Conservation (phyloP, 1,140 invertebrate species). For the Apis dorsata region DNA sequence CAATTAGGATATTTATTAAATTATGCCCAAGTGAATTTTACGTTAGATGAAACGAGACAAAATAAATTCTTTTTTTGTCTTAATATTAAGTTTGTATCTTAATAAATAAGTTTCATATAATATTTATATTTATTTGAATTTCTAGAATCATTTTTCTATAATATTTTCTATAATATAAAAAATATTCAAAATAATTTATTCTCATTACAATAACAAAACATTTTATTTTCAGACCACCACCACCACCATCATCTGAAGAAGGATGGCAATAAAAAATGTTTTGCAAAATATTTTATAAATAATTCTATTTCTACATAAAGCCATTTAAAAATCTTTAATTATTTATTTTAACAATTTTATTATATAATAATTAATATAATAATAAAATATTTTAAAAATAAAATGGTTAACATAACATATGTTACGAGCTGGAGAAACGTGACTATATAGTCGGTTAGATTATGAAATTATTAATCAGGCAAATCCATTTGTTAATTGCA, state of each 20-base stretch:
- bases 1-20: too few relatives aligned
- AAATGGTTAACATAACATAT: not conserved
- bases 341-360: not conserved
- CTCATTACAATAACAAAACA: not conserved
- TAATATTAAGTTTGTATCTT: too few relatives aligned
- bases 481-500: too few relatives aligned
- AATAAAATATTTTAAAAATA: not conserved
- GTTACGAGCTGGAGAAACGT: too few relatives aligned
- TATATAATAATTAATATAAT: not conserved
- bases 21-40: too few relatives aligned
- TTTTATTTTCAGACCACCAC: slow-evolving; percentile 18
- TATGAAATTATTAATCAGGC: too few relatives aligned
- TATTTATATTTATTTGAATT: too few relatives aligned
- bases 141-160: not conserved
- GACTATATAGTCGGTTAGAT: too few relatives aligned
- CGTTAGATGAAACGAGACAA: too few relatives aligned
- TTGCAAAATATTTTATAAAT: not conserved
- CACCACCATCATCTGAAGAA: slow-evolving; percentile 6
- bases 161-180: not conserved
- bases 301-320: not conserved
- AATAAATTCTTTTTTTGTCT: too few relatives aligned
- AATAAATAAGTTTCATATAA: too few relatives aligned
- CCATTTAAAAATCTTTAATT: not conserved
- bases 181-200: not conserved
- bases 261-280: slow-evolving; percentile 1